phyloP scores from a whole-genome alignment of 2,797 vertebrate species.

The Urocyon cinereoargenteus region DNA sequence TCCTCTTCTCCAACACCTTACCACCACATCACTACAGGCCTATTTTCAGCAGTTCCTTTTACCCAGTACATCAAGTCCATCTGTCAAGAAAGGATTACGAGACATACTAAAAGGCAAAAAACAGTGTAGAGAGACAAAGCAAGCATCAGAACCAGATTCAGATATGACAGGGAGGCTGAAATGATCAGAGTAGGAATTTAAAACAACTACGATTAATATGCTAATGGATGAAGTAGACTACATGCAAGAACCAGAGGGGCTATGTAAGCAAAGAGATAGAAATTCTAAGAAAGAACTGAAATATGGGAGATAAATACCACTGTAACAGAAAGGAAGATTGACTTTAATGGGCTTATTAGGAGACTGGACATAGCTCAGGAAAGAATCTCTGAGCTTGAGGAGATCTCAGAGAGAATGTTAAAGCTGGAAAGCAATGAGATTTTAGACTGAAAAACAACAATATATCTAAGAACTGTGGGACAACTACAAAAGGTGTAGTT shows the following conservation, averaged over 20 bases:
- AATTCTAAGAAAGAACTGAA: neutral
- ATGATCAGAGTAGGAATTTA: neutral
- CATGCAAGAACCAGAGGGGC: neutral
- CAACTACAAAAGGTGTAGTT: neutral
- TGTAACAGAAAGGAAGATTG: neutral
- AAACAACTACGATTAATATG: neutral
- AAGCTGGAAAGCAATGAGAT: neutral
- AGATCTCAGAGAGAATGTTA: neutral
- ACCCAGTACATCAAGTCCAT: neutral
- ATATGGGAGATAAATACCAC: neutral
- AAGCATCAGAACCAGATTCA: neutral
- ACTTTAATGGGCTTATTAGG: neutral
- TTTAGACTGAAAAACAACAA: neutral
- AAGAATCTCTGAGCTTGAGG: neutral
- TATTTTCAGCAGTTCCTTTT: neutral
- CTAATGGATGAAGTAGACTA: neutral
- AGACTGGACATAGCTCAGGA: neutral
- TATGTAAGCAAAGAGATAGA: neutral
- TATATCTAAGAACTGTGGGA: neutral
- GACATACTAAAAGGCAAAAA: neutral
- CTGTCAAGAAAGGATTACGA: neutral
- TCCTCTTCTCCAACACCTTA: neutral
- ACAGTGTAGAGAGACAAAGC: neutral
- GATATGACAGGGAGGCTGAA: neutral
- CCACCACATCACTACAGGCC: neutral